Base-by-base conservation (phyloP, 2,113 vertebrate species). In the Phainopepla nitens region DNA sequence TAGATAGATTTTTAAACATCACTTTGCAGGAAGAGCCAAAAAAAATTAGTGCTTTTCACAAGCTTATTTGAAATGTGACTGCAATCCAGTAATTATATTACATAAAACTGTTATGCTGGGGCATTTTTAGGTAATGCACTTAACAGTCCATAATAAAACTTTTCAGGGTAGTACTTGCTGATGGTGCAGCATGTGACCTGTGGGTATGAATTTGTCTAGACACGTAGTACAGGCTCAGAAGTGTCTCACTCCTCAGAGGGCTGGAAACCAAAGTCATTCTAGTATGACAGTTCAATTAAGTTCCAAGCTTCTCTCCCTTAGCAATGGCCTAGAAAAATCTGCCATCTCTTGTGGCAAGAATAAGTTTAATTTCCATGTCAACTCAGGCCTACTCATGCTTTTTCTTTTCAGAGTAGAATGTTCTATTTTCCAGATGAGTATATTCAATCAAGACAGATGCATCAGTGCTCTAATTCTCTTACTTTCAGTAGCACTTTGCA, bases 211-310 rank as follows among this genome's bases (percentile, higher is more conserved):
- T 24, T 31, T 50, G 58, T 51, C 58, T 78, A 76, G 16, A 56
- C n/a, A 69, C 0, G 0, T 2, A 11, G 45, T 27, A 73, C 15
- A 28, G 31, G 25, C 31, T 58, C 42, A 66, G 42, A 9, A 49
- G 39, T 62, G n/a, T 41, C 42, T 60, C 51, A 54, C 33, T 50
- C 47, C 51, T 84, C 33, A 68, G 44, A 64, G 53, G 28, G 24
- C 15, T 78, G 42, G 25, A 92, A 93, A 89, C 33, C 0, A 0
- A 83, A 88, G 47, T 33, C 4, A 56, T 85, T 90, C 41, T 70
- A 45, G 60, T 61, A 45, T 50, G 57, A 68, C 33, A 85, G 33
- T 51, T 92, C 44, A 58, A 60, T 47, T 68, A 42, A 82, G 75
- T 88, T 76, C 57, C 61, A 93, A 68, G 33, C 19, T 79, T 42